These are phyloP conservation scores for Andrena hattorfiana DNA, from an alignment of 2,888 invertebrate genomes.

Conservation along the genomic window DNA sequence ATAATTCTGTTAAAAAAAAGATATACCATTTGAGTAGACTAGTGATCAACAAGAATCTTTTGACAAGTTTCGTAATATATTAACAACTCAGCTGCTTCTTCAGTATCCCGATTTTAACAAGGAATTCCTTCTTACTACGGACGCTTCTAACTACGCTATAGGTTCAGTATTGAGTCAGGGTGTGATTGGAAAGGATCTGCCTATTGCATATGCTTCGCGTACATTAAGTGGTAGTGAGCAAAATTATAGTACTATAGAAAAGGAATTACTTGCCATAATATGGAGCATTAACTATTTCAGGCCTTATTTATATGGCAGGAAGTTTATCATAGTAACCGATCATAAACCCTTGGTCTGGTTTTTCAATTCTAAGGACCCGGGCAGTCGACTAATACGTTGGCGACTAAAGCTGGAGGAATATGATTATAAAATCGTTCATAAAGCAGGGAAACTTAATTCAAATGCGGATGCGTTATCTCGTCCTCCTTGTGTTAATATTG, in stretches of 20 bases:
- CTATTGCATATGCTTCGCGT: constrained; percentile 25
- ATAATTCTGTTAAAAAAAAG: neutral
- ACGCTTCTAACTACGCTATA: constrained; percentile 21
- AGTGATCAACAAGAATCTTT: neutral
- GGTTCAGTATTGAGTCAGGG: constrained; percentile 19
- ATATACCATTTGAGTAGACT: neutral
- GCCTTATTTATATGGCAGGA: constrained; percentile 22
- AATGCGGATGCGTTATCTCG: constrained; percentile 22
- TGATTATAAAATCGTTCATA: constrained; percentile 16
- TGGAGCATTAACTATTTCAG: constrained; percentile 14
- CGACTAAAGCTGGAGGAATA: constrained; percentile 30
- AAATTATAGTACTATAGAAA: constrained; percentile 36
- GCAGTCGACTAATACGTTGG: constrained; percentile 39
- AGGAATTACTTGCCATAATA: constrained; percentile 29
- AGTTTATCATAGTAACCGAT: constrained; percentile 19
- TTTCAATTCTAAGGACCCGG: constrained; percentile 43
- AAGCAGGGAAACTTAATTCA: constrained; percentile 25
- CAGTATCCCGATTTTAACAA: constrained; percentile 28
- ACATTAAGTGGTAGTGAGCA: constrained; percentile 19
- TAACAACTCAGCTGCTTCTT: constrained; percentile 12
- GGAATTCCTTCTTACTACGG: constrained; percentile 23
- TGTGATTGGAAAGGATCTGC: constrained; percentile 12
- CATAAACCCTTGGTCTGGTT: constrained; percentile 31
- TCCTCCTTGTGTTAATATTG: neutral
- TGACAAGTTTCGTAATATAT: constrained; percentile 8